A percentile compares a stretch with the other conserved stretches of the same genome.
These are phyloP conservation scores for Selenia dentaria DNA, from an alignment of 2,888 invertebrate species.

Conservation along the genomic window DNA sequence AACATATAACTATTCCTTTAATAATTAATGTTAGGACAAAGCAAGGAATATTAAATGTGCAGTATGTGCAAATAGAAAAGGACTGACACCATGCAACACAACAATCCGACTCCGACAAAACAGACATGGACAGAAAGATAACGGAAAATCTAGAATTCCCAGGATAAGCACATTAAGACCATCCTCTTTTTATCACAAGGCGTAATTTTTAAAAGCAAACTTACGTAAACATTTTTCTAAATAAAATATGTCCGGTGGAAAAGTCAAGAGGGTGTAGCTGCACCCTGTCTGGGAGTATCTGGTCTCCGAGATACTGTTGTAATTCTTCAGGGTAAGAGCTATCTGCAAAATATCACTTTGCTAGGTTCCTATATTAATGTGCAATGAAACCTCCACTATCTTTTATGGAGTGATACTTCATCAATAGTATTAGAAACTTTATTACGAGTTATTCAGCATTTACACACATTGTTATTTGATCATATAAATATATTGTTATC, in stretches of 20 bases:
- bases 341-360: slow-evolving; percentile 35
- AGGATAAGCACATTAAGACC: slow-evolving; percentile 21
- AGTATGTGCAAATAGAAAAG: neutral
- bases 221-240: slow-evolving; percentile 32
- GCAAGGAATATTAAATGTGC: slow-evolving; percentile 12
- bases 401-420: neutral
- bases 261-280: slow-evolving; percentile 36
- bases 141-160: slow-evolving; percentile 8
- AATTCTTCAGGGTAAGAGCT: slow-evolving; percentile 35
- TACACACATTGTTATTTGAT: no score
- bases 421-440: no score
- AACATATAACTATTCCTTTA: no score
- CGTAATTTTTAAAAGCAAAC: slow-evolving; percentile 9
- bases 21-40: slow-evolving; percentile 6
- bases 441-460: no score
- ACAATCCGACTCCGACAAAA: slow-evolving; percentile 26
- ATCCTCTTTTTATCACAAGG: slow-evolving; percentile 18
- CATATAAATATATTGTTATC: no score
- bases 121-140: slow-evolving; percentile 8
- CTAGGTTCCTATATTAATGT: slow-evolving; percentile 16
- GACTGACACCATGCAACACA: slow-evolving; percentile 15
- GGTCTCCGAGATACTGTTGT: slow-evolving; percentile 32
- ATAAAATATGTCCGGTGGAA: slow-evolving; percentile 34
- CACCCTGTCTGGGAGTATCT: slow-evolving; percentile 30
- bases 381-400: slow-evolving; percentile 1